A percentile compares a stretch with the other conserved stretches of the same genome.
Evolutionary conservation across 2,888 invertebrate species (phyloP).

Genomic region (Diaperis boleti): DNA sequence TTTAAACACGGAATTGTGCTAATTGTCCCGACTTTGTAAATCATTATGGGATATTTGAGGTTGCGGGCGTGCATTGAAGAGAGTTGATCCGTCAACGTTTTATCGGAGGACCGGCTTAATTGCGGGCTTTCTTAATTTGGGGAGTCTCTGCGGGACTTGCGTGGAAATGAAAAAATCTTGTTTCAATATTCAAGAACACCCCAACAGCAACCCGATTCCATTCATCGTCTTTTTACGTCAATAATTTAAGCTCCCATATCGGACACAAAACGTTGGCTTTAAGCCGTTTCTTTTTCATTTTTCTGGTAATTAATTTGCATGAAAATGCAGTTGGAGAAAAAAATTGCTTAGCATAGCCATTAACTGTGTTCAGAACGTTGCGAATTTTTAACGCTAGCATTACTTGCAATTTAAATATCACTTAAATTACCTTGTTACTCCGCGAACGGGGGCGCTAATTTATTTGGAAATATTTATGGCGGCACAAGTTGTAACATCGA

Average conservation of each 20-base stretch:
- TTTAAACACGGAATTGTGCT: conserved; percentile 6
- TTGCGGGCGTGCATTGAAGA: background rate
- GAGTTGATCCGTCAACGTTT: background rate
- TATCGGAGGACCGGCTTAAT: background rate
- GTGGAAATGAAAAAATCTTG: no score
- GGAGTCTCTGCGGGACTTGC: background rate
- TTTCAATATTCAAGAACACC: no score
- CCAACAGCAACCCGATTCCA: no score
- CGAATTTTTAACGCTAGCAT: conserved; percentile 37
- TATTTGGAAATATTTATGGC: conserved; percentile 22
- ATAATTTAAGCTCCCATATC: conserved; percentile 39
- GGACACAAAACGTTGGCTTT: conserved; percentile 25
- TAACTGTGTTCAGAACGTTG: conserved; percentile 40
- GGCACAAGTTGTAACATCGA: conserved; percentile 9
- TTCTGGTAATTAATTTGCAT: conserved; percentile 52
- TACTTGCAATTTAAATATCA: conserved; percentile 41
- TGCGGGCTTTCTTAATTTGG: background rate
- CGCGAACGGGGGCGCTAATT: conserved; percentile 10
- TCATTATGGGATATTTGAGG: background rate
- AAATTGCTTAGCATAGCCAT: conserved; percentile 43
- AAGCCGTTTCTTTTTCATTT: conserved; percentile 39
- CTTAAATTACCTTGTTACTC: conserved; percentile 39
- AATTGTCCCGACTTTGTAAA: background rate
- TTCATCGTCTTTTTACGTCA: conserved; percentile 33
- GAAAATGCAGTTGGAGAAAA: conserved; percentile 46